Conservation (phyloP, 2,888 invertebrate species). For the Drosophila mimica region DNA sequence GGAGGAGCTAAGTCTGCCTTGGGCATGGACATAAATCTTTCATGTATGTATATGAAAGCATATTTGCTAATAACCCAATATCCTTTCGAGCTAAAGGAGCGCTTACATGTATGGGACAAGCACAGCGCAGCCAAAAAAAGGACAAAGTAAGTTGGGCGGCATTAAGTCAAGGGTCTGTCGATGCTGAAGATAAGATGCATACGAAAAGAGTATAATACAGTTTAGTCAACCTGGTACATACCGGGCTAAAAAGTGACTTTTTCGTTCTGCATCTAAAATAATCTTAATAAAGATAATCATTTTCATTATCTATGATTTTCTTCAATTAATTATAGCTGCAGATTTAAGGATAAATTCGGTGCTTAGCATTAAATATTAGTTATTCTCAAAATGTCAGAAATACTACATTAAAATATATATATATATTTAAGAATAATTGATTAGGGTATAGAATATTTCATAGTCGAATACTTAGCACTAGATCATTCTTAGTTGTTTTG, state of each 20-base stretch:
- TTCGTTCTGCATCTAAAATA: not conserved
- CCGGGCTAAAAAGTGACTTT: not conserved
- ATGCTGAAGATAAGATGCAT: slow-evolving; percentile 2
- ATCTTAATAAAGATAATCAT: not conserved
- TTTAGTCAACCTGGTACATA: not conserved
- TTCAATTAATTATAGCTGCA: not conserved
- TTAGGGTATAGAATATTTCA: not conserved
- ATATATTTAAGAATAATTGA: not conserved
- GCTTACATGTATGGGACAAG: slow-evolving; percentile 24
- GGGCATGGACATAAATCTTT: slow-evolving; percentile 69
- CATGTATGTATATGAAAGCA: slow-evolving; percentile 71
- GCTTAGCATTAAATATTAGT: not conserved
- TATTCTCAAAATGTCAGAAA: too few relatives aligned
- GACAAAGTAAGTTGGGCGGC: slow-evolving; percentile 31
- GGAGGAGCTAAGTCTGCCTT: slow-evolving; percentile 36
- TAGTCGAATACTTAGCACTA: not conserved
- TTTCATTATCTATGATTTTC: not conserved
- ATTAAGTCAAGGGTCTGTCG: not conserved
- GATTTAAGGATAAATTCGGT: not conserved
- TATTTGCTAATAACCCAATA: slow-evolving; percentile 79
- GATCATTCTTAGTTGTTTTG: slow-evolving; percentile 39
- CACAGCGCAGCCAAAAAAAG: slow-evolving; percentile 51
- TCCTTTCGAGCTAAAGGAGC: slow-evolving; percentile 54
- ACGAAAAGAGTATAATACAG: not conserved
- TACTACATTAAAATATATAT: not conserved